phyloP scores from a whole-genome alignment of 2,113 vertebrate species.

The Eptatretus burgeri region DNA sequence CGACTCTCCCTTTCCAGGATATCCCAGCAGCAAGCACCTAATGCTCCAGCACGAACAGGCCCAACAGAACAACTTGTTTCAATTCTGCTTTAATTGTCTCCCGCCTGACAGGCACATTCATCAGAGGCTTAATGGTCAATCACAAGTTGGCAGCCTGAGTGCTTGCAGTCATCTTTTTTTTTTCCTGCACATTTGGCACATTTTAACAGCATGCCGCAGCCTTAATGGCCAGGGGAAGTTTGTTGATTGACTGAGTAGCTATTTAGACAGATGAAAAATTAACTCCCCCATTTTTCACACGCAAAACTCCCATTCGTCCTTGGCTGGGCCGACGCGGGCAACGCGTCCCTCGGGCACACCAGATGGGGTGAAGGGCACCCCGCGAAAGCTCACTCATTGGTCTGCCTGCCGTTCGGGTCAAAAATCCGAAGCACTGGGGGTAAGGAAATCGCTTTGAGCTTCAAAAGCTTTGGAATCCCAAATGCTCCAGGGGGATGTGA shows the following conservation, averaged over 20 bases:
- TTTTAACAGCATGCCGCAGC: neutral
- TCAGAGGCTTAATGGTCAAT: constrained; percentile 6
- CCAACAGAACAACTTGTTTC: constrained; percentile 4
- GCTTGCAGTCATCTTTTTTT: neutral
- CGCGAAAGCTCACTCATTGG: neutral
- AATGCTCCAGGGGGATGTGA: neutral
- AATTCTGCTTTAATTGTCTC: constrained; percentile 6
- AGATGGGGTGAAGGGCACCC: neutral
- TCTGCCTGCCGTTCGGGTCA: no score
- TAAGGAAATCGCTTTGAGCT: no score
- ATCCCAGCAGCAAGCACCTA: no score
- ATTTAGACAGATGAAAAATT: constrained; percentile 5
- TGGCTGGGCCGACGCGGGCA: neutral
- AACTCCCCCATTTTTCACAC: neutral
- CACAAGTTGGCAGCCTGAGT: constrained; percentile 6
- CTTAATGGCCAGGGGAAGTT: constrained; percentile 4
- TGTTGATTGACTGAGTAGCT: constrained; percentile 3
- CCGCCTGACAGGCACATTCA: constrained; percentile 3
- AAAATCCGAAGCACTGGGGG: no score
- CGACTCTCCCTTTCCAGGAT: no score
- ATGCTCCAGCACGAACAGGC: neutral
- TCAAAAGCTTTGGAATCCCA: no score
- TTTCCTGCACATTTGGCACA: no score
- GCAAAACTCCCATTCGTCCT: constrained; percentile 2
- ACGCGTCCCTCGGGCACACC: neutral